Base-by-base conservation (phyloP, 2,888 invertebrate genomes). In the Slavum lentiscoides region DNA sequence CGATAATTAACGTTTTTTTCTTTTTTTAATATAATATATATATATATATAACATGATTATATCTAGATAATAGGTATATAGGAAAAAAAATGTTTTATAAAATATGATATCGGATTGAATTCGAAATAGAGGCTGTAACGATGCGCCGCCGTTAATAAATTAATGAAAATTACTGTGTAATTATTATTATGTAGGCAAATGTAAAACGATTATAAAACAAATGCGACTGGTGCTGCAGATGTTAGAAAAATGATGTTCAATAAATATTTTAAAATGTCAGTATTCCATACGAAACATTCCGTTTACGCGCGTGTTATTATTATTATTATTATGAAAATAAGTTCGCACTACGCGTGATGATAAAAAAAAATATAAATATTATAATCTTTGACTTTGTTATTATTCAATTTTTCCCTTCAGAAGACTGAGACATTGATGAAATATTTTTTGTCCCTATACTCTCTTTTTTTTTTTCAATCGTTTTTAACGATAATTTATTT, bases 351-450 rank as follows among this genome's bases (percentile, higher is more conserved):
- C 64, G 21, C 64, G 64, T 67, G 39, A 37, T 17, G 11, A 74
- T 68, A 68, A 49, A 30, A 30, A 68, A 49, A 30, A n/a, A 49
- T 49, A 30, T 62, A 21, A 74, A 74, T 61, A n/a, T n/a, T n/a
- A 5, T 61, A 30, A 30, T 30, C 30, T 30, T 76, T 68, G 23
- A 67, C 59, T 61, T 69, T 77, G 53, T 77, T 80, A 66, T 64
- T 72, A 62, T 72, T 80, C 30, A 58, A 23, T 66, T 72, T 80
- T 80, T 64, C 72, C 80, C 70, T 70, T 80, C 80, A 66, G 55
- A 80, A 80, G 80, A 80, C 80, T 80, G 80, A 30, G 30, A 80
- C 37, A 72, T 64, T 77, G 37, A 70, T 64, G 30, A 75, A 70
- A 58, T 58, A 39, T 69, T 77, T 77, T 49, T 80, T 80, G 72